Base-by-base conservation (phyloP, 2,888 invertebrate genomes). In the Trissolcus brochymenae region DNA sequence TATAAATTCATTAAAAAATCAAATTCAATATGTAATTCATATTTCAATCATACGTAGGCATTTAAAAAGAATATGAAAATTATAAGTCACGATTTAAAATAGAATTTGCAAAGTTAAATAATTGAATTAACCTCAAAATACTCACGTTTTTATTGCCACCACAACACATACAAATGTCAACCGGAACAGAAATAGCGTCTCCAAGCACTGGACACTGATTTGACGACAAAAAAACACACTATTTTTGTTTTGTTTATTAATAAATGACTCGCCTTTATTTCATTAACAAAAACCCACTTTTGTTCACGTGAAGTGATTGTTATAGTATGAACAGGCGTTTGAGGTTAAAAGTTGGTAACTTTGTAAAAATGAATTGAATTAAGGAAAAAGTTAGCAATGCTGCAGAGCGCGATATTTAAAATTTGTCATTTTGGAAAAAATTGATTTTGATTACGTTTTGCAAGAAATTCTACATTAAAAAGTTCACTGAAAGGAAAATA, bases 311-410 rank as follows among this genome's bases (percentile, higher is more conserved):
- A 41, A 41, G 2, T 41, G n/a, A 41, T 41, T 41, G 2, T 41
- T 41, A 41, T 41, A 3, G 41, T 41, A 41, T 9, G n/a, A 41
- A 41, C 21, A 21, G 41, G n/a, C n/a, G n/a, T n/a, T 3, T 41
- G 41, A 41, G 41, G 41, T 41, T 41, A 41, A 41, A 41, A 3
- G n/a, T 41, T 41, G 41, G 41, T 41, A 41, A 41, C 41, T 21
- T 1, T 21, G 21, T 21, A 21, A 21, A 21, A 21, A 21, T 2
- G 21, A 21, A 21, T 21, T 21, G 21, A 21, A 21, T 21, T 2
- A 21, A 21, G 4, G 4, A 21, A 21, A 21, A 1, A 21, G 21
- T 21, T 21, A 4, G 21, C 4, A 21, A 21, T 21, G n/a, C 6
- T 4, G 6, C 1, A 3, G 41, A 41, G 41, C 41, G 41, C 41